Evolutionary conservation across 1,140 invertebrate species (phyloP).

Genomic region (Cataglyphis hispanica): DNA sequence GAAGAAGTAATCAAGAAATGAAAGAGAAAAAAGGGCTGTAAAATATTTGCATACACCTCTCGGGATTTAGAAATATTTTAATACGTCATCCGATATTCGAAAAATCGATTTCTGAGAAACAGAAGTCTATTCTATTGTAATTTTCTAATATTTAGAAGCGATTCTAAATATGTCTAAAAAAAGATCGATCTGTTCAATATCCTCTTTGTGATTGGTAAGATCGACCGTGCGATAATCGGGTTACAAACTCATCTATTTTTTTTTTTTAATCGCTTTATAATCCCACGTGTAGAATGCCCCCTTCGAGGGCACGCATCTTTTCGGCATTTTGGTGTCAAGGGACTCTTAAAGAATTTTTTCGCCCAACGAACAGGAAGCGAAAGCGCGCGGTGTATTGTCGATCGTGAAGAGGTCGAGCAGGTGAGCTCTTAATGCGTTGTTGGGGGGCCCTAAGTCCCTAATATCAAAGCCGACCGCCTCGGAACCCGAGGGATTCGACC

Average conservation of each 20-base stretch:
- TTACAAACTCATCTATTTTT: constrained; percentile 54
- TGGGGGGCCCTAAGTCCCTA: constrained; percentile 58
- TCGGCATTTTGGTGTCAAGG: constrained; percentile 3
- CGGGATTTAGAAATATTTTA: too few relatives aligned
- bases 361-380: constrained; percentile 56
- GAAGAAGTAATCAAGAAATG: too few relatives aligned
- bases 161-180: constrained; percentile 4
- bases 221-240: constrained; percentile 12
- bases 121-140: too few relatives aligned
- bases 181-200: neutral
- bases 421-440: constrained; percentile 73
- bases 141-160: too few relatives aligned
- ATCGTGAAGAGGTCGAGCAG: constrained; percentile 66
- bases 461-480: constrained; percentile 72
- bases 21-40: too few relatives aligned
- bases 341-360: constrained; percentile 62
- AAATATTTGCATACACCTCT: too few relatives aligned
- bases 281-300: constrained; percentile 13
- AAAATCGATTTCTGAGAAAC: too few relatives aligned
- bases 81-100: too few relatives aligned
- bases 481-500: constrained; percentile 37
- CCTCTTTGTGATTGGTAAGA: neutral
- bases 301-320: constrained; percentile 41
- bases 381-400: constrained; percentile 49
- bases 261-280: neutral